A percentile compares a stretch with the other conserved stretches of the same genome.
Conservation (phyloP, 2,888 invertebrate genomes). For the Hyposoter didymator region DNA sequence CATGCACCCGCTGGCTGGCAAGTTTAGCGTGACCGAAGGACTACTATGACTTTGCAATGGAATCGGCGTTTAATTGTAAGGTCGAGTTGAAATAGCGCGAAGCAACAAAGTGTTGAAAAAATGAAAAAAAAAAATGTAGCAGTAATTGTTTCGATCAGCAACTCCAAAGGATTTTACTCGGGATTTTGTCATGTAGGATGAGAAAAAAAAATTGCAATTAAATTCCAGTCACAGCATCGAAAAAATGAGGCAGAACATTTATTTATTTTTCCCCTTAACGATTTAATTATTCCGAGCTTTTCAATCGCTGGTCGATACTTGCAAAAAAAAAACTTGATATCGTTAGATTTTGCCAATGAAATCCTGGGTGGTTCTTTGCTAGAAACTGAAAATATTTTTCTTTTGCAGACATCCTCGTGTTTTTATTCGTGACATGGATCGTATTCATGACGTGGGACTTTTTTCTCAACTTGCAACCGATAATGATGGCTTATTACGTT, state of each 20-base stretch:
- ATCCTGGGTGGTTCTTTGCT: not conserved
- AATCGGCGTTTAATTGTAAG: conserved; percentile 59
- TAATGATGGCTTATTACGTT: conserved; percentile 49
- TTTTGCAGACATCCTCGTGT: conserved; percentile 16
- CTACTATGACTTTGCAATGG: conserved; percentile 62
- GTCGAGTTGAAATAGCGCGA: not conserved
- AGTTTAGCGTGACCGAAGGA: conserved; percentile 64
- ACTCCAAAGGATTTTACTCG: not conserved
- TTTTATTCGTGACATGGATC: not conserved
- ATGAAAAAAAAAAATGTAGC: not conserved
- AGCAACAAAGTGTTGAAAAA: not conserved
- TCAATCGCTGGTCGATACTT: not conserved
- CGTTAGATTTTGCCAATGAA: not conserved
- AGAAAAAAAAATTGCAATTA: not conserved
- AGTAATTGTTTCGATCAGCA: not conserved
- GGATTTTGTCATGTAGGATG: not conserved
- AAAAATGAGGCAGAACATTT: not conserved
- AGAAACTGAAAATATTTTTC: not conserved
- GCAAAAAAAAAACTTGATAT: not conserved
- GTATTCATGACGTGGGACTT: conserved; percentile 44
- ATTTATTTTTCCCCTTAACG: not conserved
- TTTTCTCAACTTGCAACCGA: conserved; percentile 23
- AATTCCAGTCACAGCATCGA: not conserved
- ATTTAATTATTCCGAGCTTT: not conserved
- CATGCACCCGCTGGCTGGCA: conserved; percentile 51